A percentile compares a stretch with the other conserved stretches of the same genome.
These are phyloP conservation scores for Camponotus fellah DNA, from an alignment of 2,888 invertebrate species.

Conservation along the genomic window DNA sequence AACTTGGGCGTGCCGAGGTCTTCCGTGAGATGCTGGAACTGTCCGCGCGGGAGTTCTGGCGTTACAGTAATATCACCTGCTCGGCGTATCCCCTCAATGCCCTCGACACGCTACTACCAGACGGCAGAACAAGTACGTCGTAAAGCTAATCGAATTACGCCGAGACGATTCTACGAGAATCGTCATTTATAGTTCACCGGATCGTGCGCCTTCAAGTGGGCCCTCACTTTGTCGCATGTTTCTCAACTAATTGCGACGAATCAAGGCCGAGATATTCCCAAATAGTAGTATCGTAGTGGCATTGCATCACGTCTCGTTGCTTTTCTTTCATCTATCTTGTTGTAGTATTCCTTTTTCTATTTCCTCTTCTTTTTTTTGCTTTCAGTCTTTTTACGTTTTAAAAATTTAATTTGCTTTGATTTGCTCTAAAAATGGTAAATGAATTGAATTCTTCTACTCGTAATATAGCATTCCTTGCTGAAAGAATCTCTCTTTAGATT, in stretches of 20 bases:
- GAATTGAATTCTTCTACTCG: background rate
- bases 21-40: conserved; percentile 99
- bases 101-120: conserved; percentile 97
- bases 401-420: conserved; percentile 8
- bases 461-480: background rate
- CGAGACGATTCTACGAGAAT: conserved; percentile 62
- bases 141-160: conserved; percentile 78
- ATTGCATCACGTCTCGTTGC: background rate
- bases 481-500: background rate
- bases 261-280: conserved; percentile 57
- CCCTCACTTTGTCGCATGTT: conserved; percentile 66
- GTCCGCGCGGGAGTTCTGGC: conserved; percentile 98
- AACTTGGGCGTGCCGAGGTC: conserved; percentile 97
- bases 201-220: conserved; percentile 61
- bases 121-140: conserved; percentile 96
- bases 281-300: conserved; percentile 14
- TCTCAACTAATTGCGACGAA: conserved; percentile 60
- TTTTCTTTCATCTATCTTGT: background rate
- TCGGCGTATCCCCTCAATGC: conserved; percentile 99
- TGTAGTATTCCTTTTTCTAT: background rate
- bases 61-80: conserved; percentile 99
- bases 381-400: background rate
- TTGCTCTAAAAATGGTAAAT: background rate
- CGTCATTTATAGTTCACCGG: conserved; percentile 62
- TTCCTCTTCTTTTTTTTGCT: background rate